phyloP scores from a whole-genome alignment of 2,113 vertebrate genomes.

The Gadus chalcogrammus region DNA sequence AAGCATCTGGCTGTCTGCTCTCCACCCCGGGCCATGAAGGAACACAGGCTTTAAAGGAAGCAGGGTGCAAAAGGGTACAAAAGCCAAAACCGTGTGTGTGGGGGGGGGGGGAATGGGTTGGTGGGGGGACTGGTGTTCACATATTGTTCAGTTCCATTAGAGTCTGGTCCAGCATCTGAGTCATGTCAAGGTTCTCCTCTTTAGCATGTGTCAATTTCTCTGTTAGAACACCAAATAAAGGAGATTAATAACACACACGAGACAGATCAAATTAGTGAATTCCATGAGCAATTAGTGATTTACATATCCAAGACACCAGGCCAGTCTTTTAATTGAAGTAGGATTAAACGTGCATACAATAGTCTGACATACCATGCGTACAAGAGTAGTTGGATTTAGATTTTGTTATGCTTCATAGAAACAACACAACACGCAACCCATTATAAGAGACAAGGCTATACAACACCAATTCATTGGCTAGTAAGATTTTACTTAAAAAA shows the following conservation, averaged over 20 bases:
- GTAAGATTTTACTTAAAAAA: too few species aligned
- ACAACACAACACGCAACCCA: too few species aligned
- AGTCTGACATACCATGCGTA: too few species aligned
- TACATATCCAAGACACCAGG: background rate
- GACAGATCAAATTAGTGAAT: slow-evolving; percentile 17
- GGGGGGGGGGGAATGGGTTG: slow-evolving; percentile 61
- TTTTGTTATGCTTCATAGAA: too few species aligned
- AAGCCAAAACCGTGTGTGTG: slow-evolving; percentile 58
- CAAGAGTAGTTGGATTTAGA: too few species aligned
- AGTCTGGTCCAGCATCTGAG: slow-evolving; percentile 99
- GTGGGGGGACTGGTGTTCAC: slow-evolving; percentile 80
- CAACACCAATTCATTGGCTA: too few species aligned
- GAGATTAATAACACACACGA: slow-evolving; percentile 21
- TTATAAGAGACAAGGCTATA: too few species aligned
- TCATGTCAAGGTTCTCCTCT: slow-evolving; percentile 98
- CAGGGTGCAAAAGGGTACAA: slow-evolving; percentile 81
- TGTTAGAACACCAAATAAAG: slow-evolving; percentile 85
- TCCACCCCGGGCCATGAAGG: slow-evolving; percentile 44
- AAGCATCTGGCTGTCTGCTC: slow-evolving; percentile 54
- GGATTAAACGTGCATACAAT: too few species aligned
- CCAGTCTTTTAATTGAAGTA: too few species aligned
- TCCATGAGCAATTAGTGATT: background rate
- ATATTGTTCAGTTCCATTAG: slow-evolving; percentile 99
- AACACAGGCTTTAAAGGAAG: slow-evolving; percentile 71
- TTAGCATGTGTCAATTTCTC: slow-evolving; percentile 99